Base-by-base conservation (phyloP, 2,888 invertebrate genomes). In the Plagodis pulveraria region DNA sequence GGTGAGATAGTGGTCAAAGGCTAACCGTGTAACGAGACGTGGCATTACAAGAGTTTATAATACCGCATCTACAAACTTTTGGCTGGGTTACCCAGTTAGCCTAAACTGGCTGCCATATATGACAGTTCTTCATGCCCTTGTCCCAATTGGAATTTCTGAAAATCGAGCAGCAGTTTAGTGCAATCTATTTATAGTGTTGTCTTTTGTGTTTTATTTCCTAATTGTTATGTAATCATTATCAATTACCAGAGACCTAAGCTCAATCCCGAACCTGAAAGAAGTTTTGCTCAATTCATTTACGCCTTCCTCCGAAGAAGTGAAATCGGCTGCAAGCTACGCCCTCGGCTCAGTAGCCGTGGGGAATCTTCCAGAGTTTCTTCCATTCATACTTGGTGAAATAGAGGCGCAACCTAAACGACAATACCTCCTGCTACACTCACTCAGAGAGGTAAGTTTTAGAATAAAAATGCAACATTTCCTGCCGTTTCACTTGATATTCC, bases 311-410 rank as follows among this genome's bases (percentile, higher is more conserved):
- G 99, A 99, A 86, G 99, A 99, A 87, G 97, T 99, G 4, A 99
- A 99, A 87, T 97, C 98, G 0, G 99, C 99, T 0, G 99, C 99
- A 10, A 98, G 99, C 69, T 98, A 99, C 87, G 98, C 99, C 0
- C 94, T 99, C 48, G 99, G 99, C 12, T 98, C 98, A 55, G 96
- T 99, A 33, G 98, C 98, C 6, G 98, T 99, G 57, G 99, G 99
- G 47, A 99, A 99, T 89, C 92, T 99, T 69, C 96, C 96, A 9
- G 96, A 96, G 76, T 99, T 98, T 91, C 94, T 99, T 76, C 99
- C 99, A 0, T 98, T 99, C 79, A 97, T 99, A 65, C 93, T 99
- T 44, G 94, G 96, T 59, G 98, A 99, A 90, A 99, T 99, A 67
- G 97, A 98, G 76, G 96, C 96, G 41, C 98, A 99, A 80, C 98